These are phyloP conservation scores for Cremastobaeus sp. DNA, from an alignment of 2,888 invertebrate genomes.

Conservation along the genomic window DNA sequence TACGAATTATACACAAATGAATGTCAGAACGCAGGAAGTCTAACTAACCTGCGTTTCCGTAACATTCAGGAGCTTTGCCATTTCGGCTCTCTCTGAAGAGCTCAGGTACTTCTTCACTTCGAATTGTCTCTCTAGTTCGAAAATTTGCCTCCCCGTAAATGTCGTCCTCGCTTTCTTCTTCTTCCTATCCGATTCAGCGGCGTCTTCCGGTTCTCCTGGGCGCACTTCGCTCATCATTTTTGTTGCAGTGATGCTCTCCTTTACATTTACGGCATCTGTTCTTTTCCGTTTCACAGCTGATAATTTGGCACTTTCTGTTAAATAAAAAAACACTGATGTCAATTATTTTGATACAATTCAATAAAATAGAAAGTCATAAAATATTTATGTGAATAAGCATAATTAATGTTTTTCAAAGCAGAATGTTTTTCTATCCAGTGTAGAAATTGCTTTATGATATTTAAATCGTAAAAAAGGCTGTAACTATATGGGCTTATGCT, in stretches of 20 bases:
- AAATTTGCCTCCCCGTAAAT: slow-evolving; percentile 96
- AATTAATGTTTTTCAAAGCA: too few species aligned
- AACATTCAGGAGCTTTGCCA: slow-evolving; percentile 95
- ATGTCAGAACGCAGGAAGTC: slow-evolving; percentile 6
- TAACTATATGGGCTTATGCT: too few species aligned
- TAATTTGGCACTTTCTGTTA: slow-evolving; percentile 65
- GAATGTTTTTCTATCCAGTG: too few species aligned
- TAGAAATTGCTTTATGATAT: too few species aligned
- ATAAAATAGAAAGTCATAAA: too few species aligned
- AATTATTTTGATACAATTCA: neutral
- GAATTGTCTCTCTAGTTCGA: slow-evolving; percentile 97
- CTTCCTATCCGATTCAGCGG: slow-evolving; percentile 80
- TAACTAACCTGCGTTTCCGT: slow-evolving; percentile 94
- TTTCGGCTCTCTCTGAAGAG: slow-evolving; percentile 94
- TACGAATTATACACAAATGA: slow-evolving; percentile 15
- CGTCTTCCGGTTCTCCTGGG: slow-evolving; percentile 79
- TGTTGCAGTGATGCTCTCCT: slow-evolving; percentile 68
- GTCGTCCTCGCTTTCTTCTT: slow-evolving; percentile 95
- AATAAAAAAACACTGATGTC: slow-evolving; percentile 29
- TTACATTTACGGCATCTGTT: slow-evolving; percentile 64
- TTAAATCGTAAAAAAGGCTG: too few species aligned
- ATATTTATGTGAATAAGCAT: too few species aligned
- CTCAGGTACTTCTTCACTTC: slow-evolving; percentile 97
- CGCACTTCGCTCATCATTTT: slow-evolving; percentile 66
- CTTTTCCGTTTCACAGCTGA: slow-evolving; percentile 71